These are phyloP conservation scores for Coreoperca whiteheadi DNA, from an alignment of 2,113 vertebrate genomes.

Conservation along the genomic window DNA sequence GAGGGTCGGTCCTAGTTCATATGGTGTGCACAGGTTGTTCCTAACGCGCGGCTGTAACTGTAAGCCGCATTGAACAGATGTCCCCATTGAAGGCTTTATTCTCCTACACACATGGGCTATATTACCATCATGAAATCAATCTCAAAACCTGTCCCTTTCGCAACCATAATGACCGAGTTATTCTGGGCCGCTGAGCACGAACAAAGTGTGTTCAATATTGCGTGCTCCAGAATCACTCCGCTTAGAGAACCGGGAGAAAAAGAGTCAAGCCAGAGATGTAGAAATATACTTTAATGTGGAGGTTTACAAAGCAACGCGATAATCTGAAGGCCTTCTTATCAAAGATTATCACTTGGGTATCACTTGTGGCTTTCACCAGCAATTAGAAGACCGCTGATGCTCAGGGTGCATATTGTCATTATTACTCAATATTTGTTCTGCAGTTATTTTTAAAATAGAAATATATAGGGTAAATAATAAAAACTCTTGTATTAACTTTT, in stretches of 20 bases:
- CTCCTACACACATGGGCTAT: slow-evolving; percentile 93
- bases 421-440: background rate
- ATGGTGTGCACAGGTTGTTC: slow-evolving; percentile 89
- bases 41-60: slow-evolving; percentile 89
- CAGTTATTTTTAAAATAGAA: slow-evolving; percentile 5
- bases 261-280: slow-evolving; percentile 84
- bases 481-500: background rate
- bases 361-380: slow-evolving; percentile 89
- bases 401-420: background rate
- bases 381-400: slow-evolving; percentile 85
- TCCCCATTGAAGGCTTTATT: slow-evolving; percentile 95
- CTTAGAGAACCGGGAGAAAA: slow-evolving; percentile 78
- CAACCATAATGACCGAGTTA: slow-evolving; percentile 98
- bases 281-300: slow-evolving; percentile 87
- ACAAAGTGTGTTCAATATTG: slow-evolving; percentile 97
- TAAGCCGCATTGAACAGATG: slow-evolving; percentile 95
- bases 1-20: slow-evolving; percentile 71
- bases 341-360: slow-evolving; percentile 85
- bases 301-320: slow-evolving; percentile 91
- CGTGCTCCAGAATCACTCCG: slow-evolving; percentile 93
- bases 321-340: slow-evolving; percentile 86
- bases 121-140: slow-evolving; percentile 96
- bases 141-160: slow-evolving; percentile 97
- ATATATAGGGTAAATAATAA: background rate
- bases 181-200: slow-evolving; percentile 97